Evolutionary conservation across 2,888 invertebrate genomes (phyloP).

Genomic region (Agriopis marginaria): DNA sequence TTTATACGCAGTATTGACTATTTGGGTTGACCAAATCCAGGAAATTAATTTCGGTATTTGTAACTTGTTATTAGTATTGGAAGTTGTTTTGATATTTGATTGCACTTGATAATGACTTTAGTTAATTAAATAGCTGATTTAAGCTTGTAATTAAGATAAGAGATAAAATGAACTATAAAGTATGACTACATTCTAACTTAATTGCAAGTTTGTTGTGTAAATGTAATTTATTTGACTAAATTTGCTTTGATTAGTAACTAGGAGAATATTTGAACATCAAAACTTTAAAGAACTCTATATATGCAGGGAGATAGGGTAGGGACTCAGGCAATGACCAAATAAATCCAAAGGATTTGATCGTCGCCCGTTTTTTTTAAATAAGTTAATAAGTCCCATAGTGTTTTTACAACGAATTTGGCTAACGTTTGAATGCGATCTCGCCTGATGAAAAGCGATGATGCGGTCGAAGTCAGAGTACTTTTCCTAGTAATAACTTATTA

Average conservation of each 20-base stretch:
- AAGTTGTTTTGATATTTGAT: constrained; percentile 40
- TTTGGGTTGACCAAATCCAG: constrained; percentile 59
- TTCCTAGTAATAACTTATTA: no score
- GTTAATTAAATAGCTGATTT: constrained; percentile 27
- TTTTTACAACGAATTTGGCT: no score
- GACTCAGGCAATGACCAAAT: no score
- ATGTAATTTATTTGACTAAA: not conserved
- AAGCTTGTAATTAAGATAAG: constrained; percentile 28
- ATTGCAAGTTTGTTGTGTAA: constrained; percentile 24
- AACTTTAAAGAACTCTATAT: not conserved
- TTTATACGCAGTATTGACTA: not conserved
- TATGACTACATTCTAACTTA: constrained; percentile 24
- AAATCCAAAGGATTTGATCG: no score
- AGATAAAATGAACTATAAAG: constrained; percentile 8
- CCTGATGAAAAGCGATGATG: no score
- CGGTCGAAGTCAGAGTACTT: no score
- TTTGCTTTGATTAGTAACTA: not conserved
- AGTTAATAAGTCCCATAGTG: no score
- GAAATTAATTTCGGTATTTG: constrained; percentile 64
- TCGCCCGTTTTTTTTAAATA: no score
- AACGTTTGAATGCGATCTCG: no score
- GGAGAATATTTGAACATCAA: not conserved
- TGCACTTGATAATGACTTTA: constrained; percentile 29
- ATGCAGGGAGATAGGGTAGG: no score
- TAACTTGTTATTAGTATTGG: constrained; percentile 53